Base-by-base conservation (phyloP, 1,140 invertebrate genomes). In the Holotrichia oblita region DNA sequence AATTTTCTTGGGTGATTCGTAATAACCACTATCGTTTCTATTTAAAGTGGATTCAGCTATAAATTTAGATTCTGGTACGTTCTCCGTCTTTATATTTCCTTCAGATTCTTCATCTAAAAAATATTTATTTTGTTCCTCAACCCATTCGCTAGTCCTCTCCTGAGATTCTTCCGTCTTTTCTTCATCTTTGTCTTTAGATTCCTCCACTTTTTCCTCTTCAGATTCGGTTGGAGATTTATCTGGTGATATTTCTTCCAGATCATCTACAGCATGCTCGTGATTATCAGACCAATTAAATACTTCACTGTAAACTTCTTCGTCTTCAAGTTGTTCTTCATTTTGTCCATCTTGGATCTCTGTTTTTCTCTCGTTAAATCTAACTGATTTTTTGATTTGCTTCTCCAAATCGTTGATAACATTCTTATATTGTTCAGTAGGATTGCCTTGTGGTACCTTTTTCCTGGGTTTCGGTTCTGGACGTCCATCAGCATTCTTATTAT, bases 11-110 rank as follows among this genome's bases (percentile, higher is more conserved):
- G 79, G 78, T 34, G 81, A 79, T 64, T 85, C 83, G 77, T 84
- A 85, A 73, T 83, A 85, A 22, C 84, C 84, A 77, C 84, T 85
- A 61, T 85, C 87, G 76, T 84, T 83, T 76, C 81, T 78, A 40
- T 80, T 76, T n/a, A 83, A 55, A 22, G 6, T 64, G 3, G 55
- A 77, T 76, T 75, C 73, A n/a, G 7, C 22, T 40, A 20, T 73
- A 7, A 41, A 6, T 64, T 64, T 27, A n/a, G 17, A 9, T 3
- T 48, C 75, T 34, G 27, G 2, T 34, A 34, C 27, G 22, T 14
- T 24, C 9, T 12, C 10, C 14, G 73, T 40, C 14, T 20, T 40
- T 1, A n/a, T 73, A 44, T 40, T 44, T n/a, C n/a, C 17, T 8
- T 20, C 17, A 24, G 20, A 14, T n/a, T 74, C 73, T 3, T 41